Evolutionary conservation across 2,888 invertebrate genomes (phyloP).

Genomic region (Carpatolechia fugitivella): DNA sequence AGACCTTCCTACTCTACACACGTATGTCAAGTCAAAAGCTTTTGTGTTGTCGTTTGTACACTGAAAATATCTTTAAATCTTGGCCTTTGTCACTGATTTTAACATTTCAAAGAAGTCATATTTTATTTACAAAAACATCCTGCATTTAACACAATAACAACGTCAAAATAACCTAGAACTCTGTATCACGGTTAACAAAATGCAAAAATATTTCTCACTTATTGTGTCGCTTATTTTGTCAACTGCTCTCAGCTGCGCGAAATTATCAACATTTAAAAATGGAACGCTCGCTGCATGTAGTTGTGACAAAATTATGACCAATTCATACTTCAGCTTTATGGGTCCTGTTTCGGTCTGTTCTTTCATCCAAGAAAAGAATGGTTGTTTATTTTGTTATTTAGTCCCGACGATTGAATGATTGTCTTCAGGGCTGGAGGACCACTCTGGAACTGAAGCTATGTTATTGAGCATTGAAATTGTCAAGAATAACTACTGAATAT

Average conservation of each 20-base stretch:
- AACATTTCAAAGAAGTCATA: neutral
- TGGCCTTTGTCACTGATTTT: neutral
- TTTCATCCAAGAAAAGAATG: neutral
- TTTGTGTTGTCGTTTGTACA: neutral
- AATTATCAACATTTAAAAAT: neutral
- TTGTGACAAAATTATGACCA: constrained; percentile 8
- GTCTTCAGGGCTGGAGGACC: constrained; percentile 30
- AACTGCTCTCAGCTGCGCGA: neutral
- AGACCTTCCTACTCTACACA: too few relatives aligned
- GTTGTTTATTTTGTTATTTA: constrained; percentile 66
- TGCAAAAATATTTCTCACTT: neutral
- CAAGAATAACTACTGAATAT: too few relatives aligned
- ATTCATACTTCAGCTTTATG: neutral
- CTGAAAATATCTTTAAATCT: neutral
- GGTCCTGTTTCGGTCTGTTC: neutral
- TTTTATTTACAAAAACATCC: neutral
- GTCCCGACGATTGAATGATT: constrained; percentile 52
- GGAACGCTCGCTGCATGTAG: neutral
- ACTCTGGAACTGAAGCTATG: neutral
- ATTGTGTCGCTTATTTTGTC: neutral
- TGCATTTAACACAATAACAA: neutral
- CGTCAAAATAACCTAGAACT: neutral
- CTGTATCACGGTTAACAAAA: neutral
- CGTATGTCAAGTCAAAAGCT: too few relatives aligned
- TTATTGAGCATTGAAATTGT: too few relatives aligned